Conservation (phyloP, 2,888 invertebrate genomes). For the Hydropsyche betteni region DNA sequence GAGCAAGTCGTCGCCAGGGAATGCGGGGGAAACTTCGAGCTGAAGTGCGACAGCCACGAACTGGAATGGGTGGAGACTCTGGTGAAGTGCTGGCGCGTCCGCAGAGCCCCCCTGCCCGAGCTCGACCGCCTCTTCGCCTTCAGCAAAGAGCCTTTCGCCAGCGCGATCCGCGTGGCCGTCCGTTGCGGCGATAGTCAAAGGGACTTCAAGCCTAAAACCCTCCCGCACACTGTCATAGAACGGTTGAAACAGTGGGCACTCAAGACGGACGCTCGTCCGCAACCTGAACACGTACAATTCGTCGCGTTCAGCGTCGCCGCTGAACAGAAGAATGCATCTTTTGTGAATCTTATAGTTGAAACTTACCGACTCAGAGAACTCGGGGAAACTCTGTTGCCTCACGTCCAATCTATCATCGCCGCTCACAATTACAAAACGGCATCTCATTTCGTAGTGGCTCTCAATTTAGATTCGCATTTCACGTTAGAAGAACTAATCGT, state of each 20-base stretch:
- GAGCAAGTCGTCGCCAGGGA: neutral
- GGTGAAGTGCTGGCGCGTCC: neutral
- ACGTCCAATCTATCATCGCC: constrained; percentile 67
- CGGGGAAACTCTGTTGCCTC: constrained; percentile 70
- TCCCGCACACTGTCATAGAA: constrained; percentile 58
- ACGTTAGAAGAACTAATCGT: constrained; percentile 76
- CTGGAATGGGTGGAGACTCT: neutral
- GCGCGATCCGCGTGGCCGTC: constrained; percentile 50
- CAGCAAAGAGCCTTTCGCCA: constrained; percentile 53
- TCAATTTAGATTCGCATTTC: constrained; percentile 74
- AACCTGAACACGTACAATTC: neutral
- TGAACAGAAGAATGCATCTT: constrained; percentile 71
- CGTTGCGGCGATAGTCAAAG: constrained; percentile 36
- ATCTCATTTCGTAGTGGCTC: constrained; percentile 73
- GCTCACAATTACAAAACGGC: constrained; percentile 77
- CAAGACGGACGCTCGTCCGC: neutral
- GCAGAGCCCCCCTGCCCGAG: neutral
- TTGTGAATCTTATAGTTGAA: constrained; percentile 71
- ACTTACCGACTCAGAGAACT: constrained; percentile 72
- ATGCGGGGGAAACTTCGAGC: constrained; percentile 45
- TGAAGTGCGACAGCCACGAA: neutral
- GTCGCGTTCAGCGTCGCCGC: constrained; percentile 76
- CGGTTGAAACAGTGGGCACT: constrained; percentile 54
- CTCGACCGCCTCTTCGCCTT: constrained; percentile 56
- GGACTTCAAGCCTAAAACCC: constrained; percentile 26